Conservation (phyloP, 2,113 vertebrate species). For the Panthera leo region DNA sequence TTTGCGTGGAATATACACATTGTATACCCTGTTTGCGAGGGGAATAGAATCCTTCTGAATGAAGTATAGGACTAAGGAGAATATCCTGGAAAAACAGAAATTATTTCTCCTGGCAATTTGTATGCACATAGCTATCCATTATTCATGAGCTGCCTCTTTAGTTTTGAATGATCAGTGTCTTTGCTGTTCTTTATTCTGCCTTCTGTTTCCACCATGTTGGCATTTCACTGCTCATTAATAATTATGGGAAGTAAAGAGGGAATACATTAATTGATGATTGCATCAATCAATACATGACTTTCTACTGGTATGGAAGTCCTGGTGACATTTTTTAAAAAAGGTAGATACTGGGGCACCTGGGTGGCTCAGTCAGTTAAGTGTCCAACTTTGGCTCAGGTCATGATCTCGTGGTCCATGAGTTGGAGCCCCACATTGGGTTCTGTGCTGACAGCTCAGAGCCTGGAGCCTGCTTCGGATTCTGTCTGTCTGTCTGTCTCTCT, state of each 20-base stretch:
- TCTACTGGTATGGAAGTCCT: not conserved
- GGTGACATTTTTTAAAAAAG: not conserved
- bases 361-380: too few relatives aligned
- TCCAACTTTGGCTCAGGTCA: too few relatives aligned
- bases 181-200: conserved; percentile 66
- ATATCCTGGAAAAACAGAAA: not conserved
- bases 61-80: not conserved
- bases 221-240: conserved; percentile 70
- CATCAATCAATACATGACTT: conserved; percentile 13
- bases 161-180: conserved; percentile 55
- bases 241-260: conserved; percentile 41
- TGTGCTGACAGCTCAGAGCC: too few relatives aligned
- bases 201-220: conserved; percentile 67
- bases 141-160: conserved; percentile 55
- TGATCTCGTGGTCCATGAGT: too few relatives aligned
- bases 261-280: conserved; percentile 48
- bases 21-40: not conserved
- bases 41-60: not conserved
- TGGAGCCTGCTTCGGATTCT: too few relatives aligned
- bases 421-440: too few relatives aligned
- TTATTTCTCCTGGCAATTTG: not conserved
- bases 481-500: too few relatives aligned
- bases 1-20: not conserved
- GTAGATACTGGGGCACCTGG: not conserved
- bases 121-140: conserved; percentile 38